A percentile compares a stretch with the other conserved stretches of the same genome.
Evolutionary conservation across 2,113 vertebrate species (phyloP).

Genomic region (Myiopsitta monachus): DNA sequence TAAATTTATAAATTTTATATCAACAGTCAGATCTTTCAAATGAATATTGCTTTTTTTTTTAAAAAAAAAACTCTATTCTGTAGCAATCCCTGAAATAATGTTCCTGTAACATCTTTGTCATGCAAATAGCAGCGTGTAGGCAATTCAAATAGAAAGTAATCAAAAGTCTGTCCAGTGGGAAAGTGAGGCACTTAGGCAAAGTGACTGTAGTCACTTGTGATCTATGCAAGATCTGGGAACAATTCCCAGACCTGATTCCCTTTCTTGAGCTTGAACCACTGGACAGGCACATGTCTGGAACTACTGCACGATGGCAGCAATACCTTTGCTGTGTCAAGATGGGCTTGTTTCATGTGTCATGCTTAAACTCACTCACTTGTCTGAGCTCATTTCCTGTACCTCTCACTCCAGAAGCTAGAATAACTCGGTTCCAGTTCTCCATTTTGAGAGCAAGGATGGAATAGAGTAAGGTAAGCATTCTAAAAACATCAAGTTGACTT

Average conservation of each 20-base stretch:
- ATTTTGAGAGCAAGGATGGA: slow-evolving; percentile 35
- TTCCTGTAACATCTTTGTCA: slow-evolving; percentile 48
- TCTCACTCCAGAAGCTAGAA: neutral
- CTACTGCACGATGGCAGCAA: neutral
- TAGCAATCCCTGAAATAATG: slow-evolving; percentile 68
- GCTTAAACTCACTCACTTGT: slow-evolving; percentile 10
- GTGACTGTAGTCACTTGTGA: slow-evolving; percentile 23
- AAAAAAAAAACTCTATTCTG: slow-evolving; percentile 20
- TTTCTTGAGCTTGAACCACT: slow-evolving; percentile 50
- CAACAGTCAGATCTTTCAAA: slow-evolving; percentile 61
- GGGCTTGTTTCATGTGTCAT: neutral
- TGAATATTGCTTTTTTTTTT: slow-evolving; percentile 57
- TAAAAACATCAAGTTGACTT: slow-evolving; percentile 34
- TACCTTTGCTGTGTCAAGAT: neutral
- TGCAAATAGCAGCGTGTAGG: slow-evolving; percentile 65
- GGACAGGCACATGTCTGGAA: slow-evolving; percentile 27
- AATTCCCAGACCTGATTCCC: slow-evolving; percentile 7
- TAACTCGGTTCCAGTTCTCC: slow-evolving; percentile 30
- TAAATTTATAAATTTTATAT: slow-evolving; percentile 49
- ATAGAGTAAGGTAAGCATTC: slow-evolving; percentile 48
- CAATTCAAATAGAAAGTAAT: slow-evolving; percentile 44
- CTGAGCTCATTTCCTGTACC: slow-evolving; percentile 41
- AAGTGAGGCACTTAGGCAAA: slow-evolving; percentile 68
- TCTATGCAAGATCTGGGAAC: slow-evolving; percentile 29
- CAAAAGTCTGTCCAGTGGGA: slow-evolving; percentile 41